Evolutionary conservation across 2,113 vertebrate species (phyloP), one percentile per base, ranked within the genome.

Genomic region (Butastur rufipennis): DNA sequence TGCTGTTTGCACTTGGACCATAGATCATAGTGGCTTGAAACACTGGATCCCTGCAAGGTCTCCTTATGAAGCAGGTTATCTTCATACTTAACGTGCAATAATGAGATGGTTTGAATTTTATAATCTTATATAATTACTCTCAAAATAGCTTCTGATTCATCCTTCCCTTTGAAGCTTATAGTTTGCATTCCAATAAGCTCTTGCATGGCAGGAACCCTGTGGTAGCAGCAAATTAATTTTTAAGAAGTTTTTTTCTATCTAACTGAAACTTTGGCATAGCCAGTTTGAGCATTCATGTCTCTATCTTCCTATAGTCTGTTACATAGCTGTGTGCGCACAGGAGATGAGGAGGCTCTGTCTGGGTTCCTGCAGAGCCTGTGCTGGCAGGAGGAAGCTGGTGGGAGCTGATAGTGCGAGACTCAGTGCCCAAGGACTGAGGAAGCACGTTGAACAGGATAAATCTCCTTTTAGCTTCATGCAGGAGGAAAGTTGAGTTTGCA

Each of bases 41-140:
- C 8, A 2, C 75, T 2, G 52, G 59, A 36, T 78, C 74, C 67
- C 83, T 62, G 34, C 10, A n/a, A 90, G 55, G 58, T 90, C 87
- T 94, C 73, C 73, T 10, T 61, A 3, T 40, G 72, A 80, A 86
- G 78, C 66, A 87, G 65, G 75, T 53, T 95, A 81, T 62, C 88
- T 91, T 67, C 79, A 48, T 55, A 73, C 84, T 96, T 38, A 86
- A 79, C 11, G 0, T 87, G 86, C 93, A 90, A 83, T 97, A 89
- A 83, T 86, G 89, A 96, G 93, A 91, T 59, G 68, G 66, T 94
- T 95, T 91, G 90, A 92, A 90, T 89, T 93, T 97, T 96, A 82
- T 93, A 85, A 94, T 91, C 88, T 97, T 98, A 88, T 95, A 97
- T 95, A 97, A 97, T 97, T 97, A 97, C 87, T 93, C 95, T 94